Percentiles rank a stretch among this genome's conserved stretches.
phyloP scores from a whole-genome alignment of 2,888 invertebrate species.

The Sarcophaga rosellei region DNA sequence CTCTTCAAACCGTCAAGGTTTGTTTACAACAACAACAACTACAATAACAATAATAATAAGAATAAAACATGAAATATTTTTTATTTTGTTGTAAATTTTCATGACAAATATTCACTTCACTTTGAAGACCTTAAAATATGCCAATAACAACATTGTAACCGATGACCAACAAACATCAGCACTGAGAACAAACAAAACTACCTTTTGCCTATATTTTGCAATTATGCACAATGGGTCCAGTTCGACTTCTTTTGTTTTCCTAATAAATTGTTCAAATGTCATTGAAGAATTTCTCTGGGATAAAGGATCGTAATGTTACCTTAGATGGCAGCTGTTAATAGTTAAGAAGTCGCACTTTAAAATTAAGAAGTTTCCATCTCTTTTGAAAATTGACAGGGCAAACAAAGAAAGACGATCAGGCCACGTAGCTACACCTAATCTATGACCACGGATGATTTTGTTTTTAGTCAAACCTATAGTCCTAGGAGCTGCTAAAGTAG shows the following conservation, averaged over 20 bases:
- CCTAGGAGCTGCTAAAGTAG: too few species aligned
- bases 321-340: too few species aligned
- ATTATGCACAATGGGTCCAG: slow-evolving; percentile 39
- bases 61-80: slow-evolving; percentile 63
- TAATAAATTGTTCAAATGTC: background rate
- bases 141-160: slow-evolving; percentile 67
- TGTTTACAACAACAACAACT: background rate
- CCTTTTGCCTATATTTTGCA: slow-evolving; percentile 9
- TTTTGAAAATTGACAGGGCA: too few species aligned
- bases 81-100: slow-evolving; percentile 64
- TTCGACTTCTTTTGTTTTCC: background rate
- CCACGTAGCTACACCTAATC: too few species aligned
- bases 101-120: slow-evolving; percentile 68
- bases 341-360: too few species aligned
- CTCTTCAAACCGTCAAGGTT: slow-evolving; percentile 43
- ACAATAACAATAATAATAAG: too few species aligned
- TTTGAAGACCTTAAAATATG: slow-evolving; percentile 67
- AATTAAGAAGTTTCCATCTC: too few species aligned
- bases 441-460: too few species aligned
- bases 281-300: background rate
- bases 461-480: too few species aligned
- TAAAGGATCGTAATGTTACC: background rate
- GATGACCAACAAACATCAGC: slow-evolving; percentile 55
- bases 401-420: too few species aligned
- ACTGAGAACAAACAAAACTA: slow-evolving; percentile 37